These are phyloP conservation scores for Nesogale talazaci DNA, from an alignment of 2,113 vertebrate genomes.

Conservation along the genomic window DNA sequence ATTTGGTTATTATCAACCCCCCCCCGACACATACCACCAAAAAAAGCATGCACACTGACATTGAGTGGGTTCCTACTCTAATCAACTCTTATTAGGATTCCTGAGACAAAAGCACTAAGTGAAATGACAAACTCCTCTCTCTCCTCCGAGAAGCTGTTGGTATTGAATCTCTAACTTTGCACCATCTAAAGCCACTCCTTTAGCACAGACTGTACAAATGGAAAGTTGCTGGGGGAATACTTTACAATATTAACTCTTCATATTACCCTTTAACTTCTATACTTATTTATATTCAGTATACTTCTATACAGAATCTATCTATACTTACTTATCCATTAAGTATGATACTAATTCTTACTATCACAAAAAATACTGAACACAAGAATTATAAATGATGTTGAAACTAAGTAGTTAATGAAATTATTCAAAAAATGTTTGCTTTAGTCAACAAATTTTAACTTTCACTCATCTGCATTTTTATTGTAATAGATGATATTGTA, in stretches of 20 bases:
- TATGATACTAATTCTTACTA: background rate
- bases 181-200: background rate
- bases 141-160: too few relatives aligned
- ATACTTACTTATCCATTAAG: background rate
- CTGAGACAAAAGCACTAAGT: too few relatives aligned
- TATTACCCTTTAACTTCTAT: background rate
- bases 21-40: too few relatives aligned
- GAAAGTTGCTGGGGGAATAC: background rate
- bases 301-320: too few relatives aligned
- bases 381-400: background rate
- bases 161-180: too few relatives aligned
- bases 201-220: background rate
- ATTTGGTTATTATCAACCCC: background rate
- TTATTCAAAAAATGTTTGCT: background rate
- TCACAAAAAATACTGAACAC: background rate
- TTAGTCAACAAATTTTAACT: background rate
- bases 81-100: too few relatives aligned
- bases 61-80: too few relatives aligned
- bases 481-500: background rate
- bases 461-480: slow-evolving; percentile 35
- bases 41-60: too few relatives aligned
- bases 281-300: background rate
- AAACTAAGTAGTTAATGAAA: background rate
- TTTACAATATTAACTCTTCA: slow-evolving; percentile 3
- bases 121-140: too few relatives aligned